phyloP scores from a whole-genome alignment of 2,888 invertebrate species.

The Sepiola atlantica region DNA sequence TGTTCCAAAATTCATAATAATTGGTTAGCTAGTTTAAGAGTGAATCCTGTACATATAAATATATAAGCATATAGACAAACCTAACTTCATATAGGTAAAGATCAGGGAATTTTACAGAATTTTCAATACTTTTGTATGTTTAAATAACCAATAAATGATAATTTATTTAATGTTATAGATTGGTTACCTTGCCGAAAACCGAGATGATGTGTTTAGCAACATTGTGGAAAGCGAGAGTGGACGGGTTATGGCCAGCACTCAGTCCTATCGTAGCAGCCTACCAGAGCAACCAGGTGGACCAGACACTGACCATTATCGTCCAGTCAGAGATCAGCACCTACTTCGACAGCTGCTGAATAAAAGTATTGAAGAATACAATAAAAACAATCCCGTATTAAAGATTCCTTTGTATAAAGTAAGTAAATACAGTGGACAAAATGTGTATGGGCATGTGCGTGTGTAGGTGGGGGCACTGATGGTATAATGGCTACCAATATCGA shows the following conservation, averaged over 20 bases:
- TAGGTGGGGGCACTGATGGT: too few relatives aligned
- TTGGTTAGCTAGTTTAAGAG: too few relatives aligned
- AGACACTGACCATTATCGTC: slow-evolving; percentile 69
- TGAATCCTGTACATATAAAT: too few relatives aligned
- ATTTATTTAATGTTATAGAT: slow-evolving; percentile 57
- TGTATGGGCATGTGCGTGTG: too few relatives aligned
- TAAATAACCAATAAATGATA: background rate
- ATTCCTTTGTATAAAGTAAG: slow-evolving; percentile 72
- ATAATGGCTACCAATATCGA: too few relatives aligned
- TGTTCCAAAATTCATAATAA: too few relatives aligned
- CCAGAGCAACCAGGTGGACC: slow-evolving; percentile 67
- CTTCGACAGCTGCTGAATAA: slow-evolving; percentile 67
- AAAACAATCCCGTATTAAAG: slow-evolving; percentile 71
- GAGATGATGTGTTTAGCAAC: slow-evolving; percentile 67
- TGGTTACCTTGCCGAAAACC: slow-evolving; percentile 60
- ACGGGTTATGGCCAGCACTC: slow-evolving; percentile 71
- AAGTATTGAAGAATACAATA: slow-evolving; percentile 74
- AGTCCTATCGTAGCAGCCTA: slow-evolving; percentile 63
- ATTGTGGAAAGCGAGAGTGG: slow-evolving; percentile 73
- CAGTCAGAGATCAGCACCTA: slow-evolving; percentile 53
- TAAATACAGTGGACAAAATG: too few relatives aligned
- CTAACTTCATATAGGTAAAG: too few relatives aligned
- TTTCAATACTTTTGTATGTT: too few relatives aligned
- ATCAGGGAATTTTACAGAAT: too few relatives aligned
- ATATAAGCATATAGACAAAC: too few relatives aligned